Base-by-base conservation (phyloP, 2,113 vertebrate species). In the Collichthys lucidus region DNA sequence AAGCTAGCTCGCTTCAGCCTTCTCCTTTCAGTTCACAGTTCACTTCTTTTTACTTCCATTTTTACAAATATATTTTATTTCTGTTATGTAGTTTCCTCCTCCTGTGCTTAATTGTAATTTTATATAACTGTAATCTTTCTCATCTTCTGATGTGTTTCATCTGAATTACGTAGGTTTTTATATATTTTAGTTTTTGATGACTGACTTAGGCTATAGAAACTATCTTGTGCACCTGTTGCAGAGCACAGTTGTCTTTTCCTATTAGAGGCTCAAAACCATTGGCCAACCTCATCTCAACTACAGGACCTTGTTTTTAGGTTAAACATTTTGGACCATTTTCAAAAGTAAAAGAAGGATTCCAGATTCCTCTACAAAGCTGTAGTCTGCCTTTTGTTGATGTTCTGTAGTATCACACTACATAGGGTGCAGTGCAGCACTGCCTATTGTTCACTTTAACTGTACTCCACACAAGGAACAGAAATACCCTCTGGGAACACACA, bases 381-480 rank as follows among this genome's bases (percentile, higher is more conserved):
- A n/a, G 2, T 55, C 57, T 63, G 47, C 49, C 46, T 87, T 86
- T 84, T 85, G 66, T 88, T 68, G 62, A 67, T 66, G 44, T 57
- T 82, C 68, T 85, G 84, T 88, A 65, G 75, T 79, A 77, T 77
- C 35, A 68, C 40, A n/a, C 70, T 81, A 59, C 74, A 73, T 64
- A 70, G 82, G 80, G 72, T 80, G 71, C 83, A 85, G 86, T 75
- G 78, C 85, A 81, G 73, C 50, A 55, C 57, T 83, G 83, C 84
- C 88, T 90, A 89, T 93, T 91, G 87, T 90, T 89, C 86, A 87
- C 80, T 88, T 90, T 82, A 84, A 91, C 84, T 86, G 82, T 89
- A 67, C 89, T 83, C 79, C 65, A 78, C 60, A 78, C 67, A 55
- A 89, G 83, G 84, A 91, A 85, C 82, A 78, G 86, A 89, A 82